Evolutionary conservation across 1,140 invertebrate species (phyloP), one percentile per base, ranked within the genome.

Genomic region (Orchesella cincta): DNA sequence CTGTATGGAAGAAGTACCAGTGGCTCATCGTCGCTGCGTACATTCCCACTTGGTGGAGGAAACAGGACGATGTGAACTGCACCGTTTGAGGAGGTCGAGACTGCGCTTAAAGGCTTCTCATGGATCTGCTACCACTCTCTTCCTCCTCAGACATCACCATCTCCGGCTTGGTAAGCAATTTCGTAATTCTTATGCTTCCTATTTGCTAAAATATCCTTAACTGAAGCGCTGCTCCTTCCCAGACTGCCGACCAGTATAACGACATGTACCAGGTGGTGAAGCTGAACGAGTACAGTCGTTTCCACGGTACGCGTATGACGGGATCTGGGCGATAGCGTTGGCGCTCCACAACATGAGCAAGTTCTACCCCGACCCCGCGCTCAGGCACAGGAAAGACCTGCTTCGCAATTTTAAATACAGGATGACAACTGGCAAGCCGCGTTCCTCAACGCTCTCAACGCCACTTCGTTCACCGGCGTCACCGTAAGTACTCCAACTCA

Each of bases 251-350:
- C 78, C 92, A 97, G 84, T 98, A 98, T 85, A 88, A 91, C 80
- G 86, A 88, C 16, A 91, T 95, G 84, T 98, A 98, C 85, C 90
- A 97, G 81, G 88, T 90, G 8, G 86, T 91, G 78, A 88, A 94
- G 72, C 92, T 92, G 3, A 83, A 85, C 0, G 93, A 96, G 83
- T 98, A 96, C 85, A 97, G 95, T 20, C 90, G 94, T 70, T 98
- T 97, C 85, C 96, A 98, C 84, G 97, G 96, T 98, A 98, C 85
- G 96, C 96, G 18, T 98, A 98, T 86, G 97, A 98, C 85, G 95
- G 93, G 2, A 94, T 98, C 76, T 98, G 97, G 97, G 94, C 96
- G 0, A 94, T 97, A 75, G 96, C 96, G 0, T 85, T 96, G 76
- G 94, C 95, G 20, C 94, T 97, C 76, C 93, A 97, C 81, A 91